phyloP scores from a whole-genome alignment of 1,140 invertebrate species.

The Drosophila leontia region DNA sequence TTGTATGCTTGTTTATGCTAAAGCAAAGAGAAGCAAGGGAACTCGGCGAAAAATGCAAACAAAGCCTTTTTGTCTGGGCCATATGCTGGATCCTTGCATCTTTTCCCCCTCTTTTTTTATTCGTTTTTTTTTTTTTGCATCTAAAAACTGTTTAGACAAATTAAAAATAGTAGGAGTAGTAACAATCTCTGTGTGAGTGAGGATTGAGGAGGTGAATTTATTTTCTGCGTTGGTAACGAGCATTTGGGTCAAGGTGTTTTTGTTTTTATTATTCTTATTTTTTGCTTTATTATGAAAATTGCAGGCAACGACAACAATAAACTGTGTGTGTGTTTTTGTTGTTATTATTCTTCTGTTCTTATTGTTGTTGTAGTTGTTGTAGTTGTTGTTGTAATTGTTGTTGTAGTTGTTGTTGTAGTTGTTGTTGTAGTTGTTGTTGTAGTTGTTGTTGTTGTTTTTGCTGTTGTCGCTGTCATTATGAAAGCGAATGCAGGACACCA shows the following conservation, averaged over 20 bases:
- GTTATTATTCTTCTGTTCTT: slow-evolving; percentile 19
- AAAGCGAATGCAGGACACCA: slow-evolving; percentile 57
- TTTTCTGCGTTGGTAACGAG: slow-evolving; percentile 64
- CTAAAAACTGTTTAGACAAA: slow-evolving; percentile 80
- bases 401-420: no score
- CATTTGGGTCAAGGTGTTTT: slow-evolving; percentile 79
- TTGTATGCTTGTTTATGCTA: slow-evolving; percentile 65
- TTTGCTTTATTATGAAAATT: slow-evolving; percentile 79
- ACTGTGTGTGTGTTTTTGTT: slow-evolving; percentile 23
- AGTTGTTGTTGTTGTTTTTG: slow-evolving; percentile 3
- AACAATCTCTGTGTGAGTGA: slow-evolving; percentile 36
- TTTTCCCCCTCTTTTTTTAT: slow-evolving; percentile 1
- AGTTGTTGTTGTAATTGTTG: no score
- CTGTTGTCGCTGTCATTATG: slow-evolving; percentile 69
- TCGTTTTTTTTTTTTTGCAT: slow-evolving; percentile 36
- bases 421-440: no score
- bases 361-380: slow-evolving; percentile 8
- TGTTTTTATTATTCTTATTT: slow-evolving; percentile 55
- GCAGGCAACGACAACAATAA: slow-evolving; percentile 52
- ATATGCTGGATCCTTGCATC: slow-evolving; percentile 45
- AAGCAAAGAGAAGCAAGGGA: slow-evolving; percentile 36
- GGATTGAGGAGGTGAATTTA: slow-evolving; percentile 42
- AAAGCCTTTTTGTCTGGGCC: slow-evolving; percentile 74
- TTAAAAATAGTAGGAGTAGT: slow-evolving; percentile 77
- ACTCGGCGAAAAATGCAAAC: slow-evolving; percentile 62